These are phyloP conservation scores for Mola mola DNA, from an alignment of 2,113 vertebrate genomes.

Conservation along the genomic window DNA sequence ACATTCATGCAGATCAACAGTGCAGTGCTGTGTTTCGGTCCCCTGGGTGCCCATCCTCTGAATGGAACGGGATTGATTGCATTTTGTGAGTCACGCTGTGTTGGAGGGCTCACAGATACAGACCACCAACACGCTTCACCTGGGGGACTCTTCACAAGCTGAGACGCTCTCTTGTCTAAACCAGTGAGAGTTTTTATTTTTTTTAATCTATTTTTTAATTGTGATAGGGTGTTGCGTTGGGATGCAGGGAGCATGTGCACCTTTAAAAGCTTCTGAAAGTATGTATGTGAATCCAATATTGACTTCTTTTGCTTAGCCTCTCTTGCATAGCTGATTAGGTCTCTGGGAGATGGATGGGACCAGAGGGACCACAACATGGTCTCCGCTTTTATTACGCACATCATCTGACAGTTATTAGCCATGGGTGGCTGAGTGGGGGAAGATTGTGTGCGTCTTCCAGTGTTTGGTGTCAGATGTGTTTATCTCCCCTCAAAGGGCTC, in stretches of 20 bases:
- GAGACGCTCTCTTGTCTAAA: slow-evolving; percentile 44
- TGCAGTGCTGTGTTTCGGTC: slow-evolving; percentile 38
- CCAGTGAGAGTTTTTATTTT: slow-evolving; percentile 17
- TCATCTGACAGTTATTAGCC: slow-evolving; percentile 75
- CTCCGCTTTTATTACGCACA: slow-evolving; percentile 70
- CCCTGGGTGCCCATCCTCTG: slow-evolving; percentile 47
- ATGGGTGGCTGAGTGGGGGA: slow-evolving; percentile 69
- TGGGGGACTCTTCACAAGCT: slow-evolving; percentile 59
- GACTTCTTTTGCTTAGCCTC: slow-evolving; percentile 45
- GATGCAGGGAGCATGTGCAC: not conserved
- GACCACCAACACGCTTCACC: slow-evolving; percentile 55
- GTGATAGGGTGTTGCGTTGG: not conserved
- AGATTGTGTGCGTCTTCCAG: slow-evolving; percentile 41
- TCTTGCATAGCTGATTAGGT: slow-evolving; percentile 69
- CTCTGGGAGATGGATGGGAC: slow-evolving; percentile 61
- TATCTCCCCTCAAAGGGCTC: slow-evolving; percentile 60
- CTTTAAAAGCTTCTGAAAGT: slow-evolving; percentile 2
- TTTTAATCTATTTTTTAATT: slow-evolving; percentile 1
- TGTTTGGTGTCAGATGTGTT: slow-evolving; percentile 72
- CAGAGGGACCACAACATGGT: slow-evolving; percentile 57
- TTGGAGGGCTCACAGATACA: slow-evolving; percentile 39
- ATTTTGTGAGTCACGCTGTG: slow-evolving; percentile 67
- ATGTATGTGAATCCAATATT: slow-evolving; percentile 25
- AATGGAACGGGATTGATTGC: slow-evolving; percentile 63
- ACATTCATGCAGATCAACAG: slow-evolving; percentile 46